These are phyloP conservation scores for Nannoperca australis DNA, from an alignment of 2,797 vertebrate species.

Conservation along the genomic window DNA sequence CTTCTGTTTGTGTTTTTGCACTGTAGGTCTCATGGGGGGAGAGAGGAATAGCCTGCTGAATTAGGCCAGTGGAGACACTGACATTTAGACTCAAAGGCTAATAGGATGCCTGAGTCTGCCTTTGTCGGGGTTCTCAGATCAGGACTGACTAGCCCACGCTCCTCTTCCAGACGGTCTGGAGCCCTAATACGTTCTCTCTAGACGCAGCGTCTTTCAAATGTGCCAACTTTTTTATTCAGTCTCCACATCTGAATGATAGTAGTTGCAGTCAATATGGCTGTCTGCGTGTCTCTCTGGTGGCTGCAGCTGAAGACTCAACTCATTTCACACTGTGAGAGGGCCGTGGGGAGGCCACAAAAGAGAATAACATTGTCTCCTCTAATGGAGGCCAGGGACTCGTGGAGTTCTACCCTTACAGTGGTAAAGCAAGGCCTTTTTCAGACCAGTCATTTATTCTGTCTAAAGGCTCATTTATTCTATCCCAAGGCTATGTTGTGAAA, in stretches of 20 bases:
- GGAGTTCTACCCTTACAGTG: conserved; percentile 69
- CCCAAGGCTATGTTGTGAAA: conserved; percentile 80
- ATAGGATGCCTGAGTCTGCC: conserved; percentile 80
- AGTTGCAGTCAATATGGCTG: conserved; percentile 43
- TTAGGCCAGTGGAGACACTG: conserved; percentile 80
- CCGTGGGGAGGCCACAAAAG: conserved; percentile 63
- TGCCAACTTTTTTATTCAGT: conserved; percentile 52
- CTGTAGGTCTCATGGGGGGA: conserved; percentile 56
- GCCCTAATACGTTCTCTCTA: conserved; percentile 47
- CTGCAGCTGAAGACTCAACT: conserved; percentile 53
- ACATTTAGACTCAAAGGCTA: conserved; percentile 88
- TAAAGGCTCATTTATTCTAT: conserved; percentile 81
- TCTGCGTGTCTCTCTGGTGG: conserved; percentile 54
- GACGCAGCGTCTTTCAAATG: conserved; percentile 50
- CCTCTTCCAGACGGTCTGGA: conserved; percentile 60
- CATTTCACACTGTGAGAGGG: conserved; percentile 63
- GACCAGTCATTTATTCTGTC: conserved; percentile 76
- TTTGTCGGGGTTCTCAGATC: conserved; percentile 74
- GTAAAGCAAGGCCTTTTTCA: conserved; percentile 63
- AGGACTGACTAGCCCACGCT: conserved; percentile 49
- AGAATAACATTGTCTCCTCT: conserved; percentile 67
- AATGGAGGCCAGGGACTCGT: conserved; percentile 71
- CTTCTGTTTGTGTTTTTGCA: conserved; percentile 67
- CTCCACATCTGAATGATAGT: conserved; percentile 46
- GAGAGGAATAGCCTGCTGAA: conserved; percentile 74